phyloP scores from a whole-genome alignment of 2,797 vertebrate species.

The Alauda arvensis region DNA sequence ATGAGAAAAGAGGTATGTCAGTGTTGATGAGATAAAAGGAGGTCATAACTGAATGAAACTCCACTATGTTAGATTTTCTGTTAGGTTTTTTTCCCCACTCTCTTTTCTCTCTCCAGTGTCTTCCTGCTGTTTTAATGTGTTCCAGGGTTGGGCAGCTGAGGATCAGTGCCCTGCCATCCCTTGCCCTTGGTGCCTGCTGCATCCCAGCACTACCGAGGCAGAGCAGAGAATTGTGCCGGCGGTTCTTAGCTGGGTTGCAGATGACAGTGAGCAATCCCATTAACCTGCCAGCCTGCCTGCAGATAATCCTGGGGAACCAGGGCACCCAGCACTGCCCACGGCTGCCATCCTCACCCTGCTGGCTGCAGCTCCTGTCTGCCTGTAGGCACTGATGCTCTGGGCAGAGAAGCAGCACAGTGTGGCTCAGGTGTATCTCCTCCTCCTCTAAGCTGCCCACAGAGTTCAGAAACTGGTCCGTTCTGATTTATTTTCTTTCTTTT shows the following conservation, averaged over 20 bases:
- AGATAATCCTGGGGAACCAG: not conserved
- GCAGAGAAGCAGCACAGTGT: not conserved
- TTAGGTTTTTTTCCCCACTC: not conserved
- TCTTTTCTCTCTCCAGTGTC: not conserved
- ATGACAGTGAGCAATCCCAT: not conserved
- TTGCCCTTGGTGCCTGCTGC: not conserved
- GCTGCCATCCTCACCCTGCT: not conserved
- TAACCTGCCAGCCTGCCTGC: not conserved
- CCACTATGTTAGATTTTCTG: not conserved
- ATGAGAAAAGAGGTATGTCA: not conserved
- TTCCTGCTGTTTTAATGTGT: not conserved
- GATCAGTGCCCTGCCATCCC: not conserved
- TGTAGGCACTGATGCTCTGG: not conserved
- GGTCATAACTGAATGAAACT: not conserved
- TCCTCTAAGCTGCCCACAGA: not conserved
- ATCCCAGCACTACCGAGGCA: rapidly evolving
- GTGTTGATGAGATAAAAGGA: not conserved
- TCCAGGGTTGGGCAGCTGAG: not conserved
- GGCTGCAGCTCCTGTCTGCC: not conserved
- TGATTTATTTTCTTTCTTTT: not conserved
- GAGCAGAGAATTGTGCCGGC: rapidly evolving
- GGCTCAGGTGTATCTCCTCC: not conserved
- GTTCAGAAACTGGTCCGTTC: not conserved
- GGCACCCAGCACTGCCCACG: not conserved
- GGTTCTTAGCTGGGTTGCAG: not conserved